Evolutionary conservation across 1,140 invertebrate species (phyloP).

Genomic region (Orchestia grillus): DNA sequence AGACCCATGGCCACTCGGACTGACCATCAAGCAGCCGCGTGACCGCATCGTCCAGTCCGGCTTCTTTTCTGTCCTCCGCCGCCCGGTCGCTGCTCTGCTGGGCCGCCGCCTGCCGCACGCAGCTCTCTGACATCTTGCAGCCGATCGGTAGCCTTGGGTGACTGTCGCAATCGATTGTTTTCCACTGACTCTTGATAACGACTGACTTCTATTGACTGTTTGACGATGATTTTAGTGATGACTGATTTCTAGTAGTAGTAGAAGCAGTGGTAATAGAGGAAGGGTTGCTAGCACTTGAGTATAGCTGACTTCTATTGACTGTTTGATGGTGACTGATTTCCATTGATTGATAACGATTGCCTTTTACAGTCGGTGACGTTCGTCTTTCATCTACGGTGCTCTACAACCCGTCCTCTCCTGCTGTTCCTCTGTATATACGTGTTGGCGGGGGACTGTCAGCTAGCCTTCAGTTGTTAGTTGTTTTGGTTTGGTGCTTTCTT

Average conservation of each 20-base stretch:
- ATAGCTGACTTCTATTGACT: background rate
- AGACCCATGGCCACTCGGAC: background rate
- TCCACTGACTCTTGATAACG: background rate
- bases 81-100: background rate
- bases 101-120: background rate
- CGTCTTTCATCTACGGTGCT: background rate
- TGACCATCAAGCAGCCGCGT: slow-evolving; percentile 56
- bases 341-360: background rate
- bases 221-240: background rate
- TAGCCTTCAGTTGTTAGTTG: background rate
- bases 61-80: slow-evolving; percentile 43
- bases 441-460: background rate
- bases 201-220: background rate
- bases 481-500: background rate
- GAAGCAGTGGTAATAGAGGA: too few relatives aligned
- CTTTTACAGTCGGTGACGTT: background rate
- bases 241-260: too few relatives aligned
- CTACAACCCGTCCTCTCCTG: background rate
- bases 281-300: too few relatives aligned
- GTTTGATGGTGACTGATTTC: background rate
- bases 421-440: background rate
- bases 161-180: too few relatives aligned
- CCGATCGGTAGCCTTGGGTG: background rate
- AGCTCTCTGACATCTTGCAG: background rate
- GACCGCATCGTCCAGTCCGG: slow-evolving; percentile 56